Evolutionary conservation across 1,140 invertebrate genomes (phyloP).

Genomic region (Tetragonula clypearis): DNA sequence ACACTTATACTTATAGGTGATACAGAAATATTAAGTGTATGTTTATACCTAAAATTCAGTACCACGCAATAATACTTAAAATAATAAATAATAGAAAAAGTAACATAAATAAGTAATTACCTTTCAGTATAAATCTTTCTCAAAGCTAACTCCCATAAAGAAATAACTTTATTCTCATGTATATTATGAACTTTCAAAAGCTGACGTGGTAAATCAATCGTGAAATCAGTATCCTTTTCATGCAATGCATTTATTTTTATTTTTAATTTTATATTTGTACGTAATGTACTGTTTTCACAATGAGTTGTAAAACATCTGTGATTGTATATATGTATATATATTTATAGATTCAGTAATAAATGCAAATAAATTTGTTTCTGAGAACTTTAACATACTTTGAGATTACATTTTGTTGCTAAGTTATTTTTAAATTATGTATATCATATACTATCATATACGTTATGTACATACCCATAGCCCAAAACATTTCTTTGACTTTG

Average conservation of each 20-base stretch:
- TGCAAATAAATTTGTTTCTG: slow-evolving; percentile 30
- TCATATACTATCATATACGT: background rate
- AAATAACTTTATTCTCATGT: slow-evolving; percentile 64
- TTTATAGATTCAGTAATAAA: slow-evolving; percentile 21
- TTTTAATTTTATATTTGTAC: slow-evolving; percentile 65
- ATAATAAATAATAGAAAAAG: background rate
- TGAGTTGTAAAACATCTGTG: slow-evolving; percentile 64
- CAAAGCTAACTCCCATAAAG: slow-evolving; percentile 74
- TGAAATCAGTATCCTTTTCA: slow-evolving; percentile 44
- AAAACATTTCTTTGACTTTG: slow-evolving; percentile 48
- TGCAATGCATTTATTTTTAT: slow-evolving; percentile 47
- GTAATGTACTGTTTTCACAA: slow-evolving; percentile 30
- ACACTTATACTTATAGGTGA: slow-evolving; percentile 59
- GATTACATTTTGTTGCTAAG: slow-evolving; percentile 11
- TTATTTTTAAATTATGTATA: background rate
- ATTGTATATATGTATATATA: slow-evolving; percentile 43
- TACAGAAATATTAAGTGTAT: slow-evolving; percentile 60
- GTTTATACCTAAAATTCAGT: slow-evolving; percentile 62
- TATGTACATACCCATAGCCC: slow-evolving; percentile 58
- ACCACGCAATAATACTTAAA: slow-evolving; percentile 31
- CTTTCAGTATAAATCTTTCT: slow-evolving; percentile 72
- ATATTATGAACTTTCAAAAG: slow-evolving; percentile 68
- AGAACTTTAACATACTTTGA: slow-evolving; percentile 19
- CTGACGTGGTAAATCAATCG: slow-evolving; percentile 73
- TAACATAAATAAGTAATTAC: slow-evolving; percentile 51